These are phyloP conservation scores for Adelphocoris suturalis DNA, from an alignment of 2,888 invertebrate genomes.

Conservation along the genomic window DNA sequence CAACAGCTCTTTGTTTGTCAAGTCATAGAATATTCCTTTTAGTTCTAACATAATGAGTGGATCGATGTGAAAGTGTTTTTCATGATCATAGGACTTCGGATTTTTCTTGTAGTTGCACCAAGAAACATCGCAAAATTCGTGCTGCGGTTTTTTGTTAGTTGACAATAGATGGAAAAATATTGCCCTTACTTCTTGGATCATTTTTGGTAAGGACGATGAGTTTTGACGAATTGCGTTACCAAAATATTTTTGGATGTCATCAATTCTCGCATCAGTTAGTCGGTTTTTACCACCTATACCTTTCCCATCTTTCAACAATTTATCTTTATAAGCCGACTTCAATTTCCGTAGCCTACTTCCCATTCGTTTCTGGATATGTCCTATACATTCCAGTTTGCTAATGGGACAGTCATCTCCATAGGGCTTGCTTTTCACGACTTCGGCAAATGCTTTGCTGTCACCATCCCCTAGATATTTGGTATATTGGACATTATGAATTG, in stretches of 20 bases:
- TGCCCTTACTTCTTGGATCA: slow-evolving; percentile 76
- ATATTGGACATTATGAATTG: background rate
- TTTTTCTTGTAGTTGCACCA: slow-evolving; percentile 76
- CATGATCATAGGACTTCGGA: background rate
- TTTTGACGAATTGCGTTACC: slow-evolving; percentile 76
- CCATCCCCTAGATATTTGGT: slow-evolving; percentile 40
- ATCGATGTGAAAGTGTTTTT: slow-evolving; percentile 43
- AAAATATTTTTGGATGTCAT: slow-evolving; percentile 75
- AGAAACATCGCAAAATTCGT: slow-evolving; percentile 73
- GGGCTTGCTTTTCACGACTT: background rate
- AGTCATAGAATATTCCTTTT: slow-evolving; percentile 20
- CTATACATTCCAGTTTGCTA: slow-evolving; percentile 15
- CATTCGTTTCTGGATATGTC: slow-evolving; percentile 30
- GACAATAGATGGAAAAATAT: slow-evolving; percentile 72
- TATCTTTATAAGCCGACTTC: background rate
- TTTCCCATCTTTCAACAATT: background rate
- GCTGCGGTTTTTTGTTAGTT: background rate
- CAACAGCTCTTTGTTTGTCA: background rate
- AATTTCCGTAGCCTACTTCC: background rate
- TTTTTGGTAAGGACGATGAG: slow-evolving; percentile 74
- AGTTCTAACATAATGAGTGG: background rate
- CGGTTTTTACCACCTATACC: background rate
- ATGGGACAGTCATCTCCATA: background rate
- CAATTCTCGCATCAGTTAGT: background rate
- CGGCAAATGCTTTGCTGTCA: background rate